Base-by-base conservation (phyloP, 2,888 invertebrate species). In the Apotomis betuletana region DNA sequence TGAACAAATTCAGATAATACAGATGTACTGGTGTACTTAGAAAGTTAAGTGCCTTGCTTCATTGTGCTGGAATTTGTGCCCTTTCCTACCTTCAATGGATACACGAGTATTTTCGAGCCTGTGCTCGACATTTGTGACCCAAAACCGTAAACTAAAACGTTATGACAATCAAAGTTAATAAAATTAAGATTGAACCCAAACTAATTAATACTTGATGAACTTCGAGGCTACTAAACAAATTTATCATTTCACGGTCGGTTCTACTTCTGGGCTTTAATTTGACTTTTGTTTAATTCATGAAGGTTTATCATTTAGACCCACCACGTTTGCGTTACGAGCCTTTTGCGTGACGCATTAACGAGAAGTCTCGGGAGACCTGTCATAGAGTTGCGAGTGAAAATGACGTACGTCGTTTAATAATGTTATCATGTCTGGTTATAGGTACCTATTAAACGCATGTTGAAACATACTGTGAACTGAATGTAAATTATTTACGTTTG, bases 281-380 rank as follows among this genome's bases (percentile, higher is more conserved):
- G 27, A 62, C 38, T 62, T 52, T 13, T 52, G 51, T 62, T 38
- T 62, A n/a, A 62, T 61, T 61, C 4, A 51, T 62, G 8, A 51
- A 15, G 10, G 46, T 15, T 15, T 10, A 36, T 63, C 5, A 63
- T n/a, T 49, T 51, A 62, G 5, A 52, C 8, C 10, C 13, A 52
- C 62, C 13, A 38, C 36, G 3, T 49, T 49, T 38, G 36, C 51
- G 52, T 52, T 41, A 38, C 27, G 8, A 54, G 8, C 46, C 60
- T 12, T 46, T 8, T 36, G 27, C 52, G 52, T 63, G 52, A 52
- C 52, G 63, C 15, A 38, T 52, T 63, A 63, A 63, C 9, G 49
- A 10, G 41, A 41, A 3, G 38, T 41, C 52, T 38, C 62, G 8
- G 9, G 52, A 63, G 63, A 9, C 15, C 9, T 51, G 9, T 52